Conservation (phyloP, 2,797 vertebrate genomes). For the Halcyon badia region DNA sequence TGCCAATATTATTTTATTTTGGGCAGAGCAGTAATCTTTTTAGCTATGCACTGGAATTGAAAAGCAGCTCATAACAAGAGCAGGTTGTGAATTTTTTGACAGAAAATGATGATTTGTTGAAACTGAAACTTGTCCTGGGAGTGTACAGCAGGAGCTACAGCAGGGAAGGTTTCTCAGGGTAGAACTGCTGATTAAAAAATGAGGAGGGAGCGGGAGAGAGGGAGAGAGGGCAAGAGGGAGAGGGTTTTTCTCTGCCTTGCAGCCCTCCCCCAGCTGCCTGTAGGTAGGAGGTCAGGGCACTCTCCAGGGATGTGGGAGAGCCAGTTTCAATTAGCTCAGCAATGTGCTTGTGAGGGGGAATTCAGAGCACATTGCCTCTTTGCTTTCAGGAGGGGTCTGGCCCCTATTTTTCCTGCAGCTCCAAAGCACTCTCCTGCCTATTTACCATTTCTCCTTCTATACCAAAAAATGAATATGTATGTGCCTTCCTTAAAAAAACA, state of each 20-base stretch:
- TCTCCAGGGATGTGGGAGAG: conserved; percentile 47
- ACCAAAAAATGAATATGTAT: not conserved
- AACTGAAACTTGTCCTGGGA: conserved; percentile 44
- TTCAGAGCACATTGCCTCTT: not conserved
- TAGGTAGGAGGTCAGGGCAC: conserved; percentile 46
- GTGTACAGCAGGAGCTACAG: not conserved
- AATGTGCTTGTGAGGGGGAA: not conserved
- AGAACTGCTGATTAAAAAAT: conserved; percentile 2
- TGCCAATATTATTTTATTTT: conserved; percentile 57
- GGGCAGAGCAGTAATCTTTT: conserved; percentile 55
- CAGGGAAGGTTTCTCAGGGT: not conserved
- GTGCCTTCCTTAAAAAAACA: not conserved
- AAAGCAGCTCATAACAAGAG: not conserved
- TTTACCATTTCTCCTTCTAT: not conserved
- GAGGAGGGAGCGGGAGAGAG: not conserved
- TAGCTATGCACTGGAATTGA: not conserved
- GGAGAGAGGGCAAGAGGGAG: not conserved
- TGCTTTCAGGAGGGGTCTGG: not conserved
- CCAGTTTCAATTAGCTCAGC: conserved; percentile 60
- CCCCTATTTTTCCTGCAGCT: not conserved
- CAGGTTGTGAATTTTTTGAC: conserved; percentile 40
- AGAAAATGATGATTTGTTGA: conserved; percentile 50
- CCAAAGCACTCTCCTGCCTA: not conserved
- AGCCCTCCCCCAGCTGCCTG: not conserved
- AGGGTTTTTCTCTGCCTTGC: not conserved